These are phyloP conservation scores for Drosophila micromelanica DNA, from an alignment of 1,140 invertebrate species.

Conservation along the genomic window DNA sequence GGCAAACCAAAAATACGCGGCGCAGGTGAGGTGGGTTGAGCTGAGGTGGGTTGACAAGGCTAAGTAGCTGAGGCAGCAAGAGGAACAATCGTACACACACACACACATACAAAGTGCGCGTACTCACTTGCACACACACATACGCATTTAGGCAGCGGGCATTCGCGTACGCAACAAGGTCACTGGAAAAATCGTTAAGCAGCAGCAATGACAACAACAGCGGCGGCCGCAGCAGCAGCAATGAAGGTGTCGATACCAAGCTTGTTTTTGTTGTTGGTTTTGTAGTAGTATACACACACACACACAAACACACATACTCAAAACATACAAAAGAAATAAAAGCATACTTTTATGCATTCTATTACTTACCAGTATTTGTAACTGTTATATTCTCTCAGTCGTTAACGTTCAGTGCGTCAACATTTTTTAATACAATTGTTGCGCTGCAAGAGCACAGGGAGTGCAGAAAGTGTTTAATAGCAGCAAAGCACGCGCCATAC, in stretches of 20 bases:
- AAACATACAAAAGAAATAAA: background rate
- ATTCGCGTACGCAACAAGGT: conserved; percentile 83
- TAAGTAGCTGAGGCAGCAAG: conserved; percentile 36
- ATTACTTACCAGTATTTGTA: conserved; percentile 25
- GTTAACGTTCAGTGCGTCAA: conserved; percentile 25
- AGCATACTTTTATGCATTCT: conserved; percentile 8
- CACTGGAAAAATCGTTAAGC: conserved; percentile 84
- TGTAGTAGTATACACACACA: conserved; percentile 61
- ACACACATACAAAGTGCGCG: conserved; percentile 18
- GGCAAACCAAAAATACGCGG: conserved; percentile 26
- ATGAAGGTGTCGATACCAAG: conserved; percentile 47
- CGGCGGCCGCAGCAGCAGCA: conserved; percentile 34
- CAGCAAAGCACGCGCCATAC: conserved; percentile 20
- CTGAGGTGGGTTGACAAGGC: conserved; percentile 58
- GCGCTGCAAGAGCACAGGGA: conserved; percentile 20
- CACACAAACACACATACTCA: background rate
- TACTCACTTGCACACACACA: conserved; percentile 14
- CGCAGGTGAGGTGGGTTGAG: conserved; percentile 29
- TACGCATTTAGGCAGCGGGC: conserved; percentile 39
- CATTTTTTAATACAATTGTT: conserved; percentile 38
- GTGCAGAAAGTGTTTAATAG: background rate
- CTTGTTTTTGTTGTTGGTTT: conserved; percentile 23
- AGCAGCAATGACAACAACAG: conserved; percentile 31
- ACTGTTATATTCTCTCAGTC: conserved; percentile 10
- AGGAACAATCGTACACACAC: conserved; percentile 45